A percentile compares a stretch with the other conserved stretches of the same genome.
These are phyloP conservation scores for Drosophila carrolli DNA, from an alignment of 1,140 invertebrate species.

Conservation along the genomic window DNA sequence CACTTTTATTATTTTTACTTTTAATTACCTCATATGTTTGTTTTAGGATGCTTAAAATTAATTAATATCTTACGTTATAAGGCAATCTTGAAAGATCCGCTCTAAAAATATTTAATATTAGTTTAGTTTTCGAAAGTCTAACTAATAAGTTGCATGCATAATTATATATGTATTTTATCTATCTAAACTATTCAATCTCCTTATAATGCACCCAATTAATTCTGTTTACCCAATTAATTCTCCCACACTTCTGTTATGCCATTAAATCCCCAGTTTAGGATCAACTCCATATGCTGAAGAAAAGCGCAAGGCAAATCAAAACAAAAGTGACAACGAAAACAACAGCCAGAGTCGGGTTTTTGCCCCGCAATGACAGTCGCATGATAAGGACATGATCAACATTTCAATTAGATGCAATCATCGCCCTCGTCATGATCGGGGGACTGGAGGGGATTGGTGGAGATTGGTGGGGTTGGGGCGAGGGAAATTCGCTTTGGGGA, in stretches of 20 bases:
- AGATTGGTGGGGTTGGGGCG: not conserved
- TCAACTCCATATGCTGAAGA: slow-evolving; percentile 7
- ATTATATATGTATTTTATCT: not conserved
- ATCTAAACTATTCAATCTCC: not conserved
- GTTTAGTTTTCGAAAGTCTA: no score
- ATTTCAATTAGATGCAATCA: slow-evolving; percentile 80
- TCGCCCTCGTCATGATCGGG: slow-evolving; percentile 25
- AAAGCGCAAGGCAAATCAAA: slow-evolving; percentile 55
- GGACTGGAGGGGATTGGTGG: slow-evolving; percentile 3
- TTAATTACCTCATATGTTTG: no score
- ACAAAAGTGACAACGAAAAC: slow-evolving; percentile 23
- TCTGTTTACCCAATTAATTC: slow-evolving; percentile 9
- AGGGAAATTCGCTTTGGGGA: slow-evolving; percentile 22
- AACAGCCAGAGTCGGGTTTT: slow-evolving; percentile 20
- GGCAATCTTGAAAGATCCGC: no score
- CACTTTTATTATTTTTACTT: no score
- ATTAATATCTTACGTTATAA: no score
- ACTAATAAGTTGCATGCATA: no score
- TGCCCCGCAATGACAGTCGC: slow-evolving; percentile 43
- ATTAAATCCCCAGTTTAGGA: not conserved
- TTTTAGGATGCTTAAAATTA: no score
- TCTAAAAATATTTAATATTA: not conserved
- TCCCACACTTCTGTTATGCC: slow-evolving; percentile 19
- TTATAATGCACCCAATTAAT: not conserved
- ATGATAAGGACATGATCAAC: slow-evolving; percentile 81